These are phyloP conservation scores for Saccopteryx leptura DNA, from an alignment of 2,113 vertebrate genomes.

Conservation along the genomic window DNA sequence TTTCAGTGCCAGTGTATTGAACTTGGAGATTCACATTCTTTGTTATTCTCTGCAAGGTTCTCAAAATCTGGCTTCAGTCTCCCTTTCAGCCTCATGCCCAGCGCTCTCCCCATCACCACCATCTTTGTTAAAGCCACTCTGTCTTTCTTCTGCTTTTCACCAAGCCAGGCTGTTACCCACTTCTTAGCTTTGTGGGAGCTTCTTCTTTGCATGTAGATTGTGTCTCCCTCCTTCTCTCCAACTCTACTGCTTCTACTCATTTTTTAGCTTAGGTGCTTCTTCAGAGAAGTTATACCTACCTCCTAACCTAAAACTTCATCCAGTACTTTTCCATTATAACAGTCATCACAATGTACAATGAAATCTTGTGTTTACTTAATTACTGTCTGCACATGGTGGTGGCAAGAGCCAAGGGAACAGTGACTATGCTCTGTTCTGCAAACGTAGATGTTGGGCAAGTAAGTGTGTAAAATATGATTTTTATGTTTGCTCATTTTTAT, in stretches of 20 bases:
- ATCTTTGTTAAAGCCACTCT: not conserved
- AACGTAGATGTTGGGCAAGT: not conserved
- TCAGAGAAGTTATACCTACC: not conserved
- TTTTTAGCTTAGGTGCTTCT: not conserved
- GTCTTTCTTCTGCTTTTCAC: not conserved
- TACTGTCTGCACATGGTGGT: not conserved
- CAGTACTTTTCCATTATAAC: not conserved
- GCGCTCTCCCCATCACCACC: accelerated
- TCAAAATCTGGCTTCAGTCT: not conserved
- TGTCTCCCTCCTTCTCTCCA: too few species aligned
- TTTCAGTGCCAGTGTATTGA: not conserved
- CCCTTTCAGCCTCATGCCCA: not conserved
- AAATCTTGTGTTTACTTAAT: not conserved
- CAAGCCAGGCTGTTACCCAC: not conserved
- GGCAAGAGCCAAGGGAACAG: not conserved
- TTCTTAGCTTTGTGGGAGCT: not conserved
- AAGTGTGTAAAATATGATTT: too few species aligned
- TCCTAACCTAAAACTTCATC: not conserved
- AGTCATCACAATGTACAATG: not conserved
- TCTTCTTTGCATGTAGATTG: not conserved
- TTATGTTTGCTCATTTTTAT: too few species aligned
- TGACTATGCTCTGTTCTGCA: not conserved
- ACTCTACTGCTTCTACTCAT: not conserved
- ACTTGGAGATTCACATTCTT: not conserved
- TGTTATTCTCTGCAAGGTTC: not conserved